Conservation (phyloP, 2,888 invertebrate genomes). For the Aphodius sticticus region DNA sequence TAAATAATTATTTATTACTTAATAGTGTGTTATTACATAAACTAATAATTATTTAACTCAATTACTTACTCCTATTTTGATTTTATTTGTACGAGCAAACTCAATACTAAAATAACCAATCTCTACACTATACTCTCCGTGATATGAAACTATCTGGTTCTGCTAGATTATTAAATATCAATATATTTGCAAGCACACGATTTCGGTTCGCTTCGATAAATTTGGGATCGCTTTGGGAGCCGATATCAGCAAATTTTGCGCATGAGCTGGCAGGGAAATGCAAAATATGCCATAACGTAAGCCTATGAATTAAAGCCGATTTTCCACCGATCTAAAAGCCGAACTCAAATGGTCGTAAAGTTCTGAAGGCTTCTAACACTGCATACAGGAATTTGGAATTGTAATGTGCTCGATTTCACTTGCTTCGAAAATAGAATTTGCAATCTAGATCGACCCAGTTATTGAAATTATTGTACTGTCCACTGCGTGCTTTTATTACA, state of each 20-base stretch:
- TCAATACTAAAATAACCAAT: no score
- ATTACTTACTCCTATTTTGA: no score
- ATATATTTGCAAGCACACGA: neutral
- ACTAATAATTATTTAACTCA: no score
- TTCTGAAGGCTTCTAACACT: neutral
- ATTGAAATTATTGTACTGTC: no score
- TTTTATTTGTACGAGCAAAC: no score
- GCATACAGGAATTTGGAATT: neutral
- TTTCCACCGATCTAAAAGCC: neutral
- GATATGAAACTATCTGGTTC: neutral
- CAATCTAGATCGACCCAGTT: neutral
- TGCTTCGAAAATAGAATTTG: neutral
- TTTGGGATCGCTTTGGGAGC: neutral
- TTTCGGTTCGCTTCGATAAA: neutral
- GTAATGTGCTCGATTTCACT: neutral
- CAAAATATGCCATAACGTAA: conserved; percentile 4
- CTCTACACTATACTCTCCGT: neutral
- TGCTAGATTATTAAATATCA: neutral
- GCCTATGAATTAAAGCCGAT: neutral
- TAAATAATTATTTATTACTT: no score
- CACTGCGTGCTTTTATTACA: no score
- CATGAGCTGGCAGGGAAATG: neutral
- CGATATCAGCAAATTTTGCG: neutral
- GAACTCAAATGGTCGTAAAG: neutral
- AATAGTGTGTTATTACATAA: no score